Base-by-base conservation (phyloP, 2,888 invertebrate species). In the Pinctada fucata region DNA sequence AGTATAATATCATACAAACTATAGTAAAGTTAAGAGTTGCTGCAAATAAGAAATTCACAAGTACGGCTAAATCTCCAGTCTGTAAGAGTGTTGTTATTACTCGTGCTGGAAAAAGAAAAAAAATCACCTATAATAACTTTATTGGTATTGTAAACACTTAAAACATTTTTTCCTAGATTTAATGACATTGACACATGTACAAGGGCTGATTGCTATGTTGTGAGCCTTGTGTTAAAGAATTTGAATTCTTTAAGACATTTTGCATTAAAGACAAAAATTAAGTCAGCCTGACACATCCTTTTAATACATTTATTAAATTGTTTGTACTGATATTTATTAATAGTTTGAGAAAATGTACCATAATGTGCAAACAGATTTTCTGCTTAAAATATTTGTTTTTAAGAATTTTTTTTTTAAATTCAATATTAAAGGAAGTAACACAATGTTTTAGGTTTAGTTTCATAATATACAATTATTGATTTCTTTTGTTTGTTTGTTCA, bases 71-170 rank as follows among this genome's bases (percentile, higher is more conserved):
- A 68, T 89, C 89, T 48, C 86, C 85, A 2, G 88, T 89, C 82
- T 84, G 83, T 6, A 88, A 80, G n/a, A 83, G 13, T n/a, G 87
- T 85, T 4, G 89, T 88, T 3, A 89, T 68, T 13, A 86, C 69
- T 72, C 88, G 80, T 2, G 81, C 88, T 88, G 84, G 73, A 86
- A 82, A 47, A 72, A 63, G 49, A 71, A 49, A 10, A 10, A 10
- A 47, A 47, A 50, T 3, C 3, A 45, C 13, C 47, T 52, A 13
- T 31, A 8, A 58, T 10, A 50, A 51, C 1, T 31, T 31, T 31
- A 31, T 31, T 31, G 31, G 31, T 31, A 31, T 31, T 31, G 31
- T 31, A 31, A 31, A 31, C 31, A 31, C 31, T 31, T 31, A 31
- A 47, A 48, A 6, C 8, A 48, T 69, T 69, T 48, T 47, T 48